A percentile compares a stretch with the other conserved stretches of the same genome.
phyloP scores from a whole-genome alignment of 2,113 vertebrate species.

The Passerina amoena region DNA sequence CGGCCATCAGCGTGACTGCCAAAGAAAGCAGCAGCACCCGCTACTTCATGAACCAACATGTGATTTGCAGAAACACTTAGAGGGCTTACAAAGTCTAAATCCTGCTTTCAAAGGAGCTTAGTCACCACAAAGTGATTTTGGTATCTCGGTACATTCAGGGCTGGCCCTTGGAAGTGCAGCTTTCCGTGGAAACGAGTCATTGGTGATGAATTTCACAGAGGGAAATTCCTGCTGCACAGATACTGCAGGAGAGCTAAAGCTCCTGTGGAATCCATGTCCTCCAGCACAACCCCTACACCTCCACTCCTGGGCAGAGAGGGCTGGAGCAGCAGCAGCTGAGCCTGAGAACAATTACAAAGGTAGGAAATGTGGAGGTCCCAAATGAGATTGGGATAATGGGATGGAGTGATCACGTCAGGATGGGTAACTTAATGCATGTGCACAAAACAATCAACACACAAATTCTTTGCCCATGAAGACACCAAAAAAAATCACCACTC shows the following conservation, averaged over 20 bases:
- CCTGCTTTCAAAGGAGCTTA: slow-evolving; percentile 15
- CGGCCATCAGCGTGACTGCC: neutral
- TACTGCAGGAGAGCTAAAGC: neutral
- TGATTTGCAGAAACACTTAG: slow-evolving; percentile 19
- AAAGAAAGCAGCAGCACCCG: slow-evolving; percentile 31
- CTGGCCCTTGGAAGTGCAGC: neutral
- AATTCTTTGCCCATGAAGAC: neutral
- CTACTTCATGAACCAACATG: neutral
- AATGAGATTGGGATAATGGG: neutral
- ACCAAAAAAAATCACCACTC: neutral
- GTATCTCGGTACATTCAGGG: neutral
- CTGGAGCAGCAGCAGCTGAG: neutral
- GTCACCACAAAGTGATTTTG: neutral
- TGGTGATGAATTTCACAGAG: neutral
- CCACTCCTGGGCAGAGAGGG: neutral
- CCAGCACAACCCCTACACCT: neutral
- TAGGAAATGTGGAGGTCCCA: accelerated
- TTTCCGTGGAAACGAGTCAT: neutral
- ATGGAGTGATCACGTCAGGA: neutral
- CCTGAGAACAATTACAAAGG: neutral
- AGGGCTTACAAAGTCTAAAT: neutral
- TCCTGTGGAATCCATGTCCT: neutral
- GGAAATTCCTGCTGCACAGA: neutral
- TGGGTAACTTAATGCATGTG: accelerated
- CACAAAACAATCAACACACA: neutral